Evolutionary conservation across 2,888 invertebrate genomes (phyloP), one percentile per base, ranked within the genome.

Genomic region (Buathra laborator): DNA sequence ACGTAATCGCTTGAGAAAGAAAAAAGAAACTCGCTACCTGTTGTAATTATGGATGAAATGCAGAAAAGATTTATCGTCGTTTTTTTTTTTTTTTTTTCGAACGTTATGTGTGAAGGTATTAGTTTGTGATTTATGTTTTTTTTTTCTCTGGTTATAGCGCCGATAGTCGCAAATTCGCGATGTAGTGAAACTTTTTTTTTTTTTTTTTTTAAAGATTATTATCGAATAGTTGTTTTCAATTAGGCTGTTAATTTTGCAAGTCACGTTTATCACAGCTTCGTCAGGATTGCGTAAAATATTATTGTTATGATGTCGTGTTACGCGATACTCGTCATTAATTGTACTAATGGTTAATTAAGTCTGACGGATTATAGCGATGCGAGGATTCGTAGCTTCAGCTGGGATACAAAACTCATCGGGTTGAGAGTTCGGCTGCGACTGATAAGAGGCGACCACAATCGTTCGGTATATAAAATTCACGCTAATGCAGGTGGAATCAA

Each of bases 401-500:
- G 37, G 62, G 46, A 68, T 1, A 29, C 68, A 64, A 82, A 29
- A 53, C 46, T 37, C 12, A 71, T 75, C 62, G 53, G 32, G 59
- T 66, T 68, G 74, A 53, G 64, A 64, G 74, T 79, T 79, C 62
- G 62, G 53, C 37, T 24, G 44, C 64, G 75, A 81, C 32, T 62
- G 24, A 53, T 16, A 80, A 62, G 74, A 84, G 84, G 74, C 78
- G 74, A 81, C 78, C 56, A 81, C 78, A 72, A 74, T 84, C 78
- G 53, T 81, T 81, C 78, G 6, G 67, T 53, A 32, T 46, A 29
- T 53, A 70, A 68, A 72, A 72, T 59, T 59, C 74, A 66, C 70
- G 29, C 53, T 46, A 70, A 75, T 77, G 68, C 77, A 43, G 14
- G 72, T 16, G 19, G 66, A 46, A 59, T 59, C 10, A 24, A 72